phyloP scores from a whole-genome alignment of 2,888 invertebrate genomes.

The Rhagium mordax region DNA sequence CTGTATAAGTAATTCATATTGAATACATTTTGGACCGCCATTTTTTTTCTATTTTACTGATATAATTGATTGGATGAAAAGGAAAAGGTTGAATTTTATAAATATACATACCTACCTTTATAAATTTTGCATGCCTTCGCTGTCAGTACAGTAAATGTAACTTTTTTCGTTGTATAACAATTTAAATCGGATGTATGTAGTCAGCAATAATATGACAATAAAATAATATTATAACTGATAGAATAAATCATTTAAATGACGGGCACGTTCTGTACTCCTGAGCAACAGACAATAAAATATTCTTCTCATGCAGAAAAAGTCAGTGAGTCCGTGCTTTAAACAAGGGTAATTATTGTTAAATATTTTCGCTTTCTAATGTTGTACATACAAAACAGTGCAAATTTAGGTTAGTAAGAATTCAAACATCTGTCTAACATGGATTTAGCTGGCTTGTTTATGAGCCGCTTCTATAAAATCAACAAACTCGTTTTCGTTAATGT shows the following conservation, averaged over 20 bases:
- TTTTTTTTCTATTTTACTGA: too few relatives aligned
- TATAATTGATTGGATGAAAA: too few relatives aligned
- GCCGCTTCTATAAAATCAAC: conserved; percentile 26
- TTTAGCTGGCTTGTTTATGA: conserved; percentile 27
- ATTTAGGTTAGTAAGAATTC: conserved; percentile 61
- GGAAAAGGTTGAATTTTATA: too few relatives aligned
- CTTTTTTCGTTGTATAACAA: too few relatives aligned
- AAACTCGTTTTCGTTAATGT: conserved; percentile 35
- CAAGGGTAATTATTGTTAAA: conserved; percentile 37
- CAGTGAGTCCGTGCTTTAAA: conserved; percentile 25
- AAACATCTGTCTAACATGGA: conserved; percentile 52
- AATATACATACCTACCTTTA: too few relatives aligned
- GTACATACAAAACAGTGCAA: conserved; percentile 60
- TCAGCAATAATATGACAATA: neutral
- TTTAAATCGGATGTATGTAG: too few relatives aligned
- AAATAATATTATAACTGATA: conserved; percentile 7
- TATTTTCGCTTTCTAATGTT: conserved; percentile 67
- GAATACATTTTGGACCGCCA: too few relatives aligned
- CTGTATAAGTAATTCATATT: too few relatives aligned
- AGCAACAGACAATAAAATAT: conserved; percentile 21
- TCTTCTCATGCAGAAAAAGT: conserved; percentile 33
- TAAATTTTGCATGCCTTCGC: too few relatives aligned
- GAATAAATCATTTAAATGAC: conserved; percentile 28
- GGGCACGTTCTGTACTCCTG: conserved; percentile 7
- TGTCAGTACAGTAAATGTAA: too few relatives aligned